Percentiles rank a stretch among this genome's conserved stretches.
Conservation (phyloP, 2,113 vertebrate species). For the Sturnira hondurensis region DNA sequence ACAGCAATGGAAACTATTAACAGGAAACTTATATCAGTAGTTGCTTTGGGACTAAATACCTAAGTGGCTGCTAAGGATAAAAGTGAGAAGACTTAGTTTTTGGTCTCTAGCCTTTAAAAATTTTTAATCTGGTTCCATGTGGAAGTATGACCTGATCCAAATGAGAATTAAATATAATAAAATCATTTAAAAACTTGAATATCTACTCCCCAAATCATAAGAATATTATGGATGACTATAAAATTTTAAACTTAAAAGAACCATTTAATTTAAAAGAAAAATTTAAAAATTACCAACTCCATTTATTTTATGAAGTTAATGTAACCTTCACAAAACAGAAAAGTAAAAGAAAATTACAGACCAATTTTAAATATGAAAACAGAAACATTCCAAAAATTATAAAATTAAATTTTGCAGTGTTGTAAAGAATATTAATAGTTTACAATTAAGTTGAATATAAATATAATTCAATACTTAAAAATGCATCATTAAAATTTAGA, state of each 20-base stretch:
- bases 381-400: neutral
- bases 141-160: neutral
- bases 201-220: neutral
- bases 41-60: neutral
- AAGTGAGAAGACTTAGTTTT: neutral
- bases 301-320: neutral
- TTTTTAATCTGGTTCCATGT: neutral
- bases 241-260: neutral
- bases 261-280: neutral
- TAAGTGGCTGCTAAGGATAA: neutral
- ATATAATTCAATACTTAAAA: neutral
- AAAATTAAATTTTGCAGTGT: neutral
- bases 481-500: constrained; percentile 13
- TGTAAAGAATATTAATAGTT: constrained; percentile 30
- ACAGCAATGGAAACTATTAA: neutral
- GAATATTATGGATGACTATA: neutral
- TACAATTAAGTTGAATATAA: constrained; percentile 31
- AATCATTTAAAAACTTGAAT: neutral
- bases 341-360: neutral
- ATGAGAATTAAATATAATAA: constrained; percentile 10
- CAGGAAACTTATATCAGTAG: neutral
- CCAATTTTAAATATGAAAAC: constrained; percentile 27
- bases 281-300: neutral
- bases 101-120: neutral
- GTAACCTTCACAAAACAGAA: neutral